These are phyloP conservation scores for Agrypnia vestita DNA, from an alignment of 1,140 invertebrate genomes.

Conservation along the genomic window DNA sequence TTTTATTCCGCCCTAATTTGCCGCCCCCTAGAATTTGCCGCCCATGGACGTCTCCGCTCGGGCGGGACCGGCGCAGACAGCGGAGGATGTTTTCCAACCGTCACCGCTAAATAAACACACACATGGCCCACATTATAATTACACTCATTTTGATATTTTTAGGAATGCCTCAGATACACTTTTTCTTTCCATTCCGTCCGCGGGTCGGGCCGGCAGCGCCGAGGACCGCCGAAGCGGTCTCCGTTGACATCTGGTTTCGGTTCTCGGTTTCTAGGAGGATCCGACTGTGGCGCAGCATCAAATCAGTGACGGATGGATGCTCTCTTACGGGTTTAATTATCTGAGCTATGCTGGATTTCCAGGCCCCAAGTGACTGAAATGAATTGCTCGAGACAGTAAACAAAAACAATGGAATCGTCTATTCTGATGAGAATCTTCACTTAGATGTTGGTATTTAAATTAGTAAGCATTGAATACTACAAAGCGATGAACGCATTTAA, in stretches of 20 bases:
- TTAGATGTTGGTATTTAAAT: slow-evolving; percentile 7
- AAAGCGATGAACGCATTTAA: no score
- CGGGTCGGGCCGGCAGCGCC: not conserved
- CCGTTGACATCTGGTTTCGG: slow-evolving; percentile 42
- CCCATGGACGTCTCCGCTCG: no score
- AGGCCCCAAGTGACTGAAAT: slow-evolving; percentile 30
- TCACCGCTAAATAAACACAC: slow-evolving; percentile 54
- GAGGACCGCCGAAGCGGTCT: not conserved
- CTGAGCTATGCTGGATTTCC: slow-evolving; percentile 41
- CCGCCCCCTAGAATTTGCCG: no score
- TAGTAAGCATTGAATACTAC: no score
- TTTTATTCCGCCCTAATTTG: no score
- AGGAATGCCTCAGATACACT: slow-evolving; percentile 46
- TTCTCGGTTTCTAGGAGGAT: slow-evolving; percentile 41
- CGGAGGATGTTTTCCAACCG: slow-evolving; percentile 49
- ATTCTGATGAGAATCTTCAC: not conserved
- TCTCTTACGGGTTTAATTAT: slow-evolving; percentile 46
- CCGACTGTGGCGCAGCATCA: slow-evolving; percentile 34
- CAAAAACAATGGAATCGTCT: slow-evolving; percentile 34
- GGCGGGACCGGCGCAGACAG: slow-evolving; percentile 7
- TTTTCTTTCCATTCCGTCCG: slow-evolving; percentile 24
- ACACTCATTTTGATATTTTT: slow-evolving; percentile 53
- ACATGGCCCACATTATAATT: slow-evolving; percentile 56
- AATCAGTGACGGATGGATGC: slow-evolving; percentile 41
- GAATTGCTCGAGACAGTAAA: slow-evolving; percentile 37